Conservation (phyloP, 2,113 vertebrate genomes). For the Platichthys flesus region DNA sequence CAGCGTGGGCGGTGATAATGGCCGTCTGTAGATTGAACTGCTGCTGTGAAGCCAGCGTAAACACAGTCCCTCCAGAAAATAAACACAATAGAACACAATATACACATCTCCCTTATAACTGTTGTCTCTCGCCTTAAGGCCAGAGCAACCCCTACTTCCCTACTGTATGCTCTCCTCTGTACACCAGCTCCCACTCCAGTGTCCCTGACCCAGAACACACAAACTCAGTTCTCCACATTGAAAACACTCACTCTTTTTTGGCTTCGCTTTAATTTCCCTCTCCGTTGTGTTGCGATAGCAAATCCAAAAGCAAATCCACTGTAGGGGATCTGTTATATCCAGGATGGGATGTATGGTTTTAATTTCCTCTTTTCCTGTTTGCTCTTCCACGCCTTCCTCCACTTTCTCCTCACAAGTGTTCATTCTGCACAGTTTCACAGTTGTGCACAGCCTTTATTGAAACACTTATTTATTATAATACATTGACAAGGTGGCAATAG, state of each 20-base stretch:
- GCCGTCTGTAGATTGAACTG: slow-evolving; percentile 46
- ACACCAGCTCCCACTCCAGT: background rate
- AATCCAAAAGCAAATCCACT: slow-evolving; percentile 50
- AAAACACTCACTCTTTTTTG: slow-evolving; percentile 55
- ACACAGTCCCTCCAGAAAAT: slow-evolving; percentile 54
- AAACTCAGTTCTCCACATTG: slow-evolving; percentile 21
- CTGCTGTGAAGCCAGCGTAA: slow-evolving; percentile 55
- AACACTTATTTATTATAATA: slow-evolving; percentile 5
- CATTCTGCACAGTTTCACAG: slow-evolving; percentile 13
- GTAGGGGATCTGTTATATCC: slow-evolving; percentile 51
- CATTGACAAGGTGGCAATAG: slow-evolving; percentile 9
- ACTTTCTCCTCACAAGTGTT: slow-evolving; percentile 21
- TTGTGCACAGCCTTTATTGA: slow-evolving; percentile 27
- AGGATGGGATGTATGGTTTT: slow-evolving; percentile 69
- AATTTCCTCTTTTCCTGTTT: slow-evolving; percentile 66
- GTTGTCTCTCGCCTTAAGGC: slow-evolving; percentile 17
- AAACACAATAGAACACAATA: slow-evolving; percentile 62
- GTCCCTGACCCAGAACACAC: slow-evolving; percentile 42
- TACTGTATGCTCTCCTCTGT: slow-evolving; percentile 2
- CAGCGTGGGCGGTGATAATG: slow-evolving; percentile 53
- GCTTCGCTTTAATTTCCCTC: slow-evolving; percentile 57
- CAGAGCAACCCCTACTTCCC: slow-evolving; percentile 10
- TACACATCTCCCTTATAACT: slow-evolving; percentile 34
- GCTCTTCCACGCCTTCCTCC: slow-evolving; percentile 11
- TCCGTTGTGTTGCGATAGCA: slow-evolving; percentile 29